Evolutionary conservation across 2,797 vertebrate species (phyloP), one percentile per base, ranked within the genome.

Genomic region (Peromyscus aztecus): DNA sequence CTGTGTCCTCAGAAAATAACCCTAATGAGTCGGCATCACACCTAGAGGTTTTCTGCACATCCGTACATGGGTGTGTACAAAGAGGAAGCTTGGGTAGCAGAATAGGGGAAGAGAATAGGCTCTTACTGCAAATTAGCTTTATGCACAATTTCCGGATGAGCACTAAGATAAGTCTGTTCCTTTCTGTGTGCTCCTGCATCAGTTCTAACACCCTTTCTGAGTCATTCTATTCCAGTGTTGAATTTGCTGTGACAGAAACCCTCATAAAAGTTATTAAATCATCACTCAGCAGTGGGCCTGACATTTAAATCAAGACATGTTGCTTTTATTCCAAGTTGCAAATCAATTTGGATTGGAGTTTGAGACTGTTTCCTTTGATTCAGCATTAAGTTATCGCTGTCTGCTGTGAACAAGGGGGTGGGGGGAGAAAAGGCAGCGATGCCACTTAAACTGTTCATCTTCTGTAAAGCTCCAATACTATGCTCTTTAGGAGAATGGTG

Each of bases 241-340:
- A 96, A 91, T 96, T 91, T 98, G 65, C 96, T 95, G 57, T 94
- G 96, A 96, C 34, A 92, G 71, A 23, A 95, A 97, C 6, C 4
- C 81, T 96, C 78, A 59, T 97, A 85, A 89, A 96, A 97, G 90
- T 97, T 96, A 98, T 97, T 98, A 98, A 98, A 97, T 98, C 97
- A 98, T 97, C 71, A 90, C 96, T 97, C 92, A 95, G 94, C 80
- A 29, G 67, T 89, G 9, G 81, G 89, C 3, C 94, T 98, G 98
- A 96, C 78, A 84, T 97, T 98, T 96, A 97, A 97, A 94, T 97
- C 95, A 97, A 97, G 97, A 97, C 67, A 91, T 1, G 19, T 29
- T 65, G 92, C 84, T 95, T 98, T 98, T 95, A 96, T 96, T 97
- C 95, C 91, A 97, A 65, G 55, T 89, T 90, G 77, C 93, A 97